phyloP scores from a whole-genome alignment of 53 echinoderm and acorn worm genomes.

The Hippasteria phrygiana region DNA sequence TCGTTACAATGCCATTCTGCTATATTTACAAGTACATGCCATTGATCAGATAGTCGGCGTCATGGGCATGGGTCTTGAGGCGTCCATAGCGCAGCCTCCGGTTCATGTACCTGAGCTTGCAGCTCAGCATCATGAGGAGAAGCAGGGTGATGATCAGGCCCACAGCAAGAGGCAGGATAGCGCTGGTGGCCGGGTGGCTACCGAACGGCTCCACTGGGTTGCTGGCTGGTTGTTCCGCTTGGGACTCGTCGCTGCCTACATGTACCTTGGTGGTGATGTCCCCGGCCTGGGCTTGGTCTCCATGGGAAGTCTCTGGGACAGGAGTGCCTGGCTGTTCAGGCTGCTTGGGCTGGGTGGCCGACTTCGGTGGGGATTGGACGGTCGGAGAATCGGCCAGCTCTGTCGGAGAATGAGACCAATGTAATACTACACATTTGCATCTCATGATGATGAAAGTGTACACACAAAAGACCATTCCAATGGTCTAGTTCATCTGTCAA shows the following conservation, averaged over 20 bases:
- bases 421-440: too few relatives aligned
- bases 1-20: too few relatives aligned
- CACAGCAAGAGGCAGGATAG: conserved; percentile 87
- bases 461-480: too few relatives aligned
- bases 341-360: background rate
- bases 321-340: background rate
- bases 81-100: conserved; percentile 88
- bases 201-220: conserved; percentile 12
- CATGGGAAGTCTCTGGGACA: background rate
- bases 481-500: too few relatives aligned
- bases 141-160: conserved; percentile 90
- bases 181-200: conserved; percentile 71
- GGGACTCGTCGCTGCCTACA: background rate
- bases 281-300: background rate
- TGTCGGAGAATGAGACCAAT: background rate
- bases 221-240: background rate
- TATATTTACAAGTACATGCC: conserved; percentile 96
- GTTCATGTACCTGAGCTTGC: conserved; percentile 92
- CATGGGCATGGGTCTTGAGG: conserved; percentile 89
- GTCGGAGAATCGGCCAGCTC: conserved; percentile 6
- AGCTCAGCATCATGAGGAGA: conserved; percentile 90
- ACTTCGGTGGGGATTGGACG: background rate
- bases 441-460: too few relatives aligned
- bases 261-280: background rate
- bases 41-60: conserved; percentile 97